Conservation (phyloP, 2,797 vertebrate genomes). For the Podarcis siculus region DNA sequence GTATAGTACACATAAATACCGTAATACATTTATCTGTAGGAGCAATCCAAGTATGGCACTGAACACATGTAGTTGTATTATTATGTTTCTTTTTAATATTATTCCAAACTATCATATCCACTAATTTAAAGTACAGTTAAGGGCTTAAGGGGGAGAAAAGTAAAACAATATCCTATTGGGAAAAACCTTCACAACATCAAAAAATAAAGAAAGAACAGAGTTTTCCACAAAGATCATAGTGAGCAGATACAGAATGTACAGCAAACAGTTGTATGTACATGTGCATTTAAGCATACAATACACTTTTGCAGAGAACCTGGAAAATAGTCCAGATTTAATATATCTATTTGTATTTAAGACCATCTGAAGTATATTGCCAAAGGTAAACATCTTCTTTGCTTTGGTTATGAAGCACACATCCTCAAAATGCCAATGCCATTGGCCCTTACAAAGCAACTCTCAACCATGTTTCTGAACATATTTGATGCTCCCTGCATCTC, state of each 20-base stretch:
- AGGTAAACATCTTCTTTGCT: constrained; percentile 70
- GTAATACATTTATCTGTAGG: fast-evolving
- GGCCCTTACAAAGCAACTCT: constrained; percentile 52
- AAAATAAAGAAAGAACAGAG: constrained; percentile 65
- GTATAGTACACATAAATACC: neutral
- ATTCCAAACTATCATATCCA: constrained; percentile 66
- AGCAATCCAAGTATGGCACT: constrained; percentile 51
- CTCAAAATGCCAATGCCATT: constrained; percentile 63
- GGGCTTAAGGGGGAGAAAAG: constrained; percentile 44
- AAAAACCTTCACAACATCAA: constrained; percentile 70
- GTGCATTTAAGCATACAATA: constrained; percentile 75
- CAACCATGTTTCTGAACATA: constrained; percentile 50
- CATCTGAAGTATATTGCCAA: constrained; percentile 58
- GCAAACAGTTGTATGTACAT: constrained; percentile 75
- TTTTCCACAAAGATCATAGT: constrained; percentile 71
- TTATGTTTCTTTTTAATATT: constrained; percentile 69
- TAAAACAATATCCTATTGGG: constrained; percentile 59
- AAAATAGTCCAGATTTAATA: constrained; percentile 38
- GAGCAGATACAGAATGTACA: constrained; percentile 80
- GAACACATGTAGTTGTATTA: constrained; percentile 54
- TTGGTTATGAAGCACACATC: constrained; percentile 74
- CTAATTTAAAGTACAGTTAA: constrained; percentile 73
- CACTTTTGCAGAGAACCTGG: constrained; percentile 68
- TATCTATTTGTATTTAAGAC: constrained; percentile 50
- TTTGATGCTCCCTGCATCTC: constrained; percentile 53